Conservation (phyloP, 2,797 vertebrate species). For the Coranthus polyacanthus region DNA sequence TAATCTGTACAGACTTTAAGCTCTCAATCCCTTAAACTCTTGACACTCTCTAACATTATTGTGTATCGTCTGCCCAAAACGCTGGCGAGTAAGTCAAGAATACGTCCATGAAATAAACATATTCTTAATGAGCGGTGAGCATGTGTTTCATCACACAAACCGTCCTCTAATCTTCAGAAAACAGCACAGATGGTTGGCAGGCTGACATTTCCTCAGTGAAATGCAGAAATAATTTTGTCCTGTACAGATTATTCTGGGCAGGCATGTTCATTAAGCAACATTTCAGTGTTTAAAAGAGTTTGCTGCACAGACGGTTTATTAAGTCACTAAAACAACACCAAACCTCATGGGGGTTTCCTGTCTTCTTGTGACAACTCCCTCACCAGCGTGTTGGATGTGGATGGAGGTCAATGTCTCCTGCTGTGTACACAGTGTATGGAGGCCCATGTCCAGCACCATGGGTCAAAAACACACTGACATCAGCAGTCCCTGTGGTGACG, state of each 20-base stretch:
- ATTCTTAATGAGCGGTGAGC: neutral
- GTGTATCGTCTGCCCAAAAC: too few relatives aligned
- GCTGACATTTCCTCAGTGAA: neutral
- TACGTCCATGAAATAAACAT: neutral
- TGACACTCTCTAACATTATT: neutral
- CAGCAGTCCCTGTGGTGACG: slow-evolving; percentile 67
- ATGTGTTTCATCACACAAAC: neutral
- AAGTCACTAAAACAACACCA: slow-evolving; percentile 29
- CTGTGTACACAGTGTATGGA: slow-evolving; percentile 74
- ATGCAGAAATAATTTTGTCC: neutral
- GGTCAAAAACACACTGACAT: slow-evolving; percentile 74
- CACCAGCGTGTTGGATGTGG: slow-evolving; percentile 25
- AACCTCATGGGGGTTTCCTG: neutral
- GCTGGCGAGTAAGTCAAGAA: neutral
- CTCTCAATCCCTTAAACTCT: too few relatives aligned
- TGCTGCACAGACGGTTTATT: neutral
- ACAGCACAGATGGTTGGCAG: neutral
- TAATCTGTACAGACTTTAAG: too few relatives aligned
- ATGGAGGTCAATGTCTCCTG: slow-evolving; percentile 66
- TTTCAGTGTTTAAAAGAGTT: neutral
- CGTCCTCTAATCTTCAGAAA: neutral
- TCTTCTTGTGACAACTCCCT: slow-evolving; percentile 21
- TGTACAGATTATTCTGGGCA: neutral
- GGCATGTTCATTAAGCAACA: neutral
- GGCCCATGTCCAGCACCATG: slow-evolving; percentile 27